Evolutionary conservation across 2,888 invertebrate species (phyloP).

Genomic region (Ecdyonurus torrentis): DNA sequence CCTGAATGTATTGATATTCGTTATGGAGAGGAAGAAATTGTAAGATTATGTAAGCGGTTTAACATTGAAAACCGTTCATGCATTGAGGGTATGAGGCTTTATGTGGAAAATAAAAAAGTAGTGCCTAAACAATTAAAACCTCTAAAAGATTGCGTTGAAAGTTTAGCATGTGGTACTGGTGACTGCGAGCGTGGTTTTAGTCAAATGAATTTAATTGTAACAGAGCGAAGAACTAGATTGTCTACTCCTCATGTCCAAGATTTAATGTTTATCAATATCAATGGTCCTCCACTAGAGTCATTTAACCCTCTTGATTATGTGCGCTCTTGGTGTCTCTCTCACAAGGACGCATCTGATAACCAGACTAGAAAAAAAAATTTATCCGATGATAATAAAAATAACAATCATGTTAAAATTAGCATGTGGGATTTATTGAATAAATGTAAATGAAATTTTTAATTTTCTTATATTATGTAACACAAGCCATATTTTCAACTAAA

Average conservation of each 20-base stretch:
- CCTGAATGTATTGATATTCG: not conserved
- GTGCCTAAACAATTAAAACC: not conserved
- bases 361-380: not conserved
- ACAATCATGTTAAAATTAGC: too few relatives aligned
- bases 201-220: not conserved
- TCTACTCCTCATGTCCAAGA: not conserved
- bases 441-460: too few relatives aligned
- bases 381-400: too few relatives aligned
- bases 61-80: not conserved
- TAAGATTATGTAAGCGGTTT: not conserved
- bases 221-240: slow-evolving; percentile 1
- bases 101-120: not conserved
- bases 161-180: not conserved
- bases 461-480: too few relatives aligned
- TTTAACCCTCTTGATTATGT: slow-evolving; percentile 1
- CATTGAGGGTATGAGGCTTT: not conserved
- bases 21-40: slow-evolving; percentile 1
- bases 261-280: slow-evolving; percentile 1
- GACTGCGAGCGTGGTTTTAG: slow-evolving; percentile 4
- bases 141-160: not conserved
- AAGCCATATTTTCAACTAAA: too few relatives aligned
- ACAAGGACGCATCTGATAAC: not conserved
- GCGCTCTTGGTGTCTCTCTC: not conserved
- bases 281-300: slow-evolving; percentile 1
- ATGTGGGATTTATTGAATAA: too few relatives aligned